Evolutionary conservation across 2,797 vertebrate genomes (phyloP).

Genomic region (Melanotaenia trifasciata): DNA sequence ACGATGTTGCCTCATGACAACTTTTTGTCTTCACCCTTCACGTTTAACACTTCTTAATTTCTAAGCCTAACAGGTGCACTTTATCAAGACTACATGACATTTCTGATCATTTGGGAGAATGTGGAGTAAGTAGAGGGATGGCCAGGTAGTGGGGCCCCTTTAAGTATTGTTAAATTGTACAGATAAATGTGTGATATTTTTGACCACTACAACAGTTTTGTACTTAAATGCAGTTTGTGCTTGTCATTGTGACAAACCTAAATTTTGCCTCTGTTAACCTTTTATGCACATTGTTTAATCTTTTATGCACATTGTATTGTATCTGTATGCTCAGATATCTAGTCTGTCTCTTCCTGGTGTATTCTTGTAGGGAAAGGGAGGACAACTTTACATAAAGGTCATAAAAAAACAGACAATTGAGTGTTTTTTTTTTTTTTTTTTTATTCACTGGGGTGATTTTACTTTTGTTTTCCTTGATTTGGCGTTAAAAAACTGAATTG

Average conservation of each 20-base stretch:
- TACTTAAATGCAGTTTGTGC: constrained; percentile 89
- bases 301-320: constrained; percentile 88
- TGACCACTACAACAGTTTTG: constrained; percentile 91
- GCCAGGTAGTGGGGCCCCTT: constrained; percentile 69
- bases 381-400: constrained; percentile 88
- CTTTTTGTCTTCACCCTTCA: constrained; percentile 65
- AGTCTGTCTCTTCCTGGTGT: constrained; percentile 84
- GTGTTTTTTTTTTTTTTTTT: constrained; percentile 5
- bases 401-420: constrained; percentile 61
- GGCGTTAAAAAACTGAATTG: neutral
- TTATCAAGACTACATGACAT: constrained; percentile 80
- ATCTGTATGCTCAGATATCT: constrained; percentile 90
- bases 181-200: constrained; percentile 92
- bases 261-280: constrained; percentile 87
- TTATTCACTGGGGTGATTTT: constrained; percentile 2
- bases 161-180: constrained; percentile 88
- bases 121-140: constrained; percentile 50
- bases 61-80: constrained; percentile 83
- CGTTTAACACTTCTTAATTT: constrained; percentile 72
- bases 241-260: constrained; percentile 88
- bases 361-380: constrained; percentile 86
- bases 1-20: constrained; percentile 69
- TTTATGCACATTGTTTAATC: constrained; percentile 87
- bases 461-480: constrained; percentile 6
- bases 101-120: constrained; percentile 73